A percentile compares a stretch with the other conserved stretches of the same genome.
Conservation (phyloP, 2,888 invertebrate genomes). For the Marasmarcha lunaedactyla region DNA sequence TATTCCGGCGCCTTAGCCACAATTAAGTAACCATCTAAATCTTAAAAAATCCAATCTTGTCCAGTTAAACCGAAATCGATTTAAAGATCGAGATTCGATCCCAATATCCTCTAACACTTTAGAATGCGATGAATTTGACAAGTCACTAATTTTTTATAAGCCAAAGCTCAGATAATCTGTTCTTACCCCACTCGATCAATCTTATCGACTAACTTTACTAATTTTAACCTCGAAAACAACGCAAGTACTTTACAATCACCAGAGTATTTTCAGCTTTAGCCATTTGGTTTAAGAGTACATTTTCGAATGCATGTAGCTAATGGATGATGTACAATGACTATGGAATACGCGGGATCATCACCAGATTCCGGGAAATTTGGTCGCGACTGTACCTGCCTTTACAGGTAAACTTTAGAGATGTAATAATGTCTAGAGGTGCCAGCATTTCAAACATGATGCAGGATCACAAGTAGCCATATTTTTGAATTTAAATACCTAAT, state of each 20-base stretch:
- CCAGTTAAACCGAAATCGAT: constrained; percentile 29
- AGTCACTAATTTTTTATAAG: constrained; percentile 62
- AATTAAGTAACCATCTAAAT: too few species aligned
- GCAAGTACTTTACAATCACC: constrained; percentile 10
- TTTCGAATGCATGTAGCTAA: constrained; percentile 19
- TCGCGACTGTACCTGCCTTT: constrained; percentile 65
- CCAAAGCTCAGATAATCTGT: constrained; percentile 56
- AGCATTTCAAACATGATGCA: too few species aligned
- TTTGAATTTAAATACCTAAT: too few species aligned
- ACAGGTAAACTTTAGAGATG: constrained; percentile 41
- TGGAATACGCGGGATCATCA: constrained; percentile 63
- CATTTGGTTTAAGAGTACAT: not conserved
- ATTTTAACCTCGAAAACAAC: constrained; percentile 17
- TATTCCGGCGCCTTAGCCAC: too few species aligned
- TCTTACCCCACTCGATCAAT: constrained; percentile 69
- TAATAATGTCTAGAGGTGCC: constrained; percentile 28
- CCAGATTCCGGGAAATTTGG: constrained; percentile 67
- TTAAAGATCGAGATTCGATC: constrained; percentile 31
- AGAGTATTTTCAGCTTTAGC: constrained; percentile 19
- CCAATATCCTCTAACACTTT: constrained; percentile 21
- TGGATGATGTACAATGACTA: constrained; percentile 36
- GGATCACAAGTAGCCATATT: too few species aligned
- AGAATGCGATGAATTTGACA: constrained; percentile 68
- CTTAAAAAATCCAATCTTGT: not conserved
- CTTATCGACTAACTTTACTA: constrained; percentile 40